These are phyloP conservation scores for Asbolus verrucosus DNA, from an alignment of 1,140 invertebrate genomes.

Conservation along the genomic window DNA sequence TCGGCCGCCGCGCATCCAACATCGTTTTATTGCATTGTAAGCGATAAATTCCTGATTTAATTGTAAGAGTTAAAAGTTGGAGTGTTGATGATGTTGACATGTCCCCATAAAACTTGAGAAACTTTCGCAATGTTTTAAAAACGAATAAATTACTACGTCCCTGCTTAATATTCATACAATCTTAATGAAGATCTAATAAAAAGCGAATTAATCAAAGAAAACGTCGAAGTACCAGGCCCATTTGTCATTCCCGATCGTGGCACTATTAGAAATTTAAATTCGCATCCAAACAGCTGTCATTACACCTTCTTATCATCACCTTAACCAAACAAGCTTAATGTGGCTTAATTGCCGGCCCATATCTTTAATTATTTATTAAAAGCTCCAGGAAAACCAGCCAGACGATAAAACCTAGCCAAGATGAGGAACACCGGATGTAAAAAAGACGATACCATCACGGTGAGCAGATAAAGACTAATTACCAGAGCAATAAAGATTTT, in stretches of 20 bases:
- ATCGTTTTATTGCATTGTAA: constrained; percentile 17
- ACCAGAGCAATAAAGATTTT: constrained; percentile 38
- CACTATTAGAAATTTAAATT: constrained; percentile 36
- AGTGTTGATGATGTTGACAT: constrained; percentile 22
- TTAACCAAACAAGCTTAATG: constrained; percentile 16
- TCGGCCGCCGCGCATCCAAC: not conserved
- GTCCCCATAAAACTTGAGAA: constrained; percentile 15
- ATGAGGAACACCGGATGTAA: constrained; percentile 23
- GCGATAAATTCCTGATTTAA: constrained; percentile 8
- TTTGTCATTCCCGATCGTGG: constrained; percentile 14
- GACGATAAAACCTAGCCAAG: constrained; percentile 12
- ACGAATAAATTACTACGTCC: constrained; percentile 5
- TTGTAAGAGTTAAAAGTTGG: not conserved
- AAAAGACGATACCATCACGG: constrained; percentile 11
- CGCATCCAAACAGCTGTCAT: constrained; percentile 23
- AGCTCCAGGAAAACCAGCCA: not conserved
- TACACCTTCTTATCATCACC: constrained; percentile 25
- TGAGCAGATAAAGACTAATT: constrained; percentile 37
- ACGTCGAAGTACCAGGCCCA: constrained; percentile 6
- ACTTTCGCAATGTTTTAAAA: constrained; percentile 25
- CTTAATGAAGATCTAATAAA: constrained; percentile 32
- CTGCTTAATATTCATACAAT: not conserved
- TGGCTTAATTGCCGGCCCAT: constrained; percentile 12
- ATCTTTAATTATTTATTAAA: constrained; percentile 30
- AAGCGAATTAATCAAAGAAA: constrained; percentile 24